Base-by-base conservation (phyloP, 1,140 invertebrate genomes). In the Neodiprion virginianus region DNA sequence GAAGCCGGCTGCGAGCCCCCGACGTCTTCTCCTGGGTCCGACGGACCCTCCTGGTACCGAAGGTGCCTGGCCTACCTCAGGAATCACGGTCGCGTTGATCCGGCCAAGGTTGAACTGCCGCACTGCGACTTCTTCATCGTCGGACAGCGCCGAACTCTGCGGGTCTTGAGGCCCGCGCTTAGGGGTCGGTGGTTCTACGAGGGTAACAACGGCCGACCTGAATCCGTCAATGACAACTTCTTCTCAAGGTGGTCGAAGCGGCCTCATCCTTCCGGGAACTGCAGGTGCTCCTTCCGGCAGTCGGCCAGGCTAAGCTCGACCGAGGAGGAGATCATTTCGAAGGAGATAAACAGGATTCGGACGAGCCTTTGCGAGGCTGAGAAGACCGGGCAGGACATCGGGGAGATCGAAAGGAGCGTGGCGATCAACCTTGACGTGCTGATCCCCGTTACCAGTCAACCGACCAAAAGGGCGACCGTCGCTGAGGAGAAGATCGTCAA, bases 141-240 rank as follows among this genome's bases (percentile, higher is more conserved):
- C 0, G 85, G 78, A 12, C 83, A 87, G 0, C 77, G 84, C 21
- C 81, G 88, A 9, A 85, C 84, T 3, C 48, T 89, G 48, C 79
- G 87, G 9, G 77, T 88, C 11, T 72, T 88, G 1, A 76, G 77
- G 1, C 87, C 87, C 7, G 67, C 77, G 1, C 40, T 84, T 12
- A 82, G 79, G 49, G 78, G 79, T 72, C 77, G 75, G 5, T 74
- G 75, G 72, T 88, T 80, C 47, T 87, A 88, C 75, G 85, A 87
- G 48, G 69, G 78, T 1, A 77, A 77, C n/a, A 77, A 72, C 17
- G 81, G 85, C 0, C 79, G 83, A 48, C 82, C 83, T 0, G 86
- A 87, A 69, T 86, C 86, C 1, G 75, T 88, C 17, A 82, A 85
- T 69, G 87, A 87, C n/a, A 87, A 88, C 72, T 88, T 89, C 73